Conservation (phyloP, 2,797 vertebrate genomes). For the Morelia viridis region DNA sequence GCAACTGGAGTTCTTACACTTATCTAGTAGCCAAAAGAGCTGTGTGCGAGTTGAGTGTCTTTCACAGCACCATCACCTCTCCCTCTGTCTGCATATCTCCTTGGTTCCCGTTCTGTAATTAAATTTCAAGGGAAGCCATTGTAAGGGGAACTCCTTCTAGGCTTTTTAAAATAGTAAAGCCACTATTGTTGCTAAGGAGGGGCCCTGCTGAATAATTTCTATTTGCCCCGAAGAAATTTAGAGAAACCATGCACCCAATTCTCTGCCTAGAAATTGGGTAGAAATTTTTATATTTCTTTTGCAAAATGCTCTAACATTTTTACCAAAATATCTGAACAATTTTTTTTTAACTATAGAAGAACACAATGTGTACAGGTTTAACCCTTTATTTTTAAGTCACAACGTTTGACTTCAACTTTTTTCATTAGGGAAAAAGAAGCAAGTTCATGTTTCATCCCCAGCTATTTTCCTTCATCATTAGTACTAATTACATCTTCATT, state of each 20-base stretch:
- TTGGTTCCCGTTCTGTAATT: not conserved
- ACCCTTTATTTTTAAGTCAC: constrained; percentile 6
- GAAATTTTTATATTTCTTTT: not conserved
- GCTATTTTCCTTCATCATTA: constrained; percentile 67
- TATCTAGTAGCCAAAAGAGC: not conserved
- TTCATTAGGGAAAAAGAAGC: constrained; percentile 11
- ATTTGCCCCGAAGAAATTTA: not conserved
- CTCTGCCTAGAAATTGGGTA: not conserved
- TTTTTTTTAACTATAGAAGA: not conserved
- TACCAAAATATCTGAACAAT: not conserved
- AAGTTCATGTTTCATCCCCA: constrained; percentile 53
- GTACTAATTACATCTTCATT: constrained; percentile 69
- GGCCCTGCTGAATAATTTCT: not conserved
- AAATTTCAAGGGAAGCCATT: not conserved
- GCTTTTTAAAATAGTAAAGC: not conserved
- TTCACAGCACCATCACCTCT: not conserved
- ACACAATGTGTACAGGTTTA: not conserved
- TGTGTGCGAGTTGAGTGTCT: not conserved
- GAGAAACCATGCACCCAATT: not conserved
- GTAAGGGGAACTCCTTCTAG: not conserved
- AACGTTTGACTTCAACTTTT: constrained; percentile 24
- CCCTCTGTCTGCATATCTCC: not conserved
- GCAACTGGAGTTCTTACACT: not conserved
- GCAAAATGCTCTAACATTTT: constrained; percentile 3
- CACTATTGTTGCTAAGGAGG: not conserved